Percentiles rank a stretch among this genome's conserved stretches.
Conservation (phyloP, 1,140 invertebrate genomes). For the Drosophila bipectinata region DNA sequence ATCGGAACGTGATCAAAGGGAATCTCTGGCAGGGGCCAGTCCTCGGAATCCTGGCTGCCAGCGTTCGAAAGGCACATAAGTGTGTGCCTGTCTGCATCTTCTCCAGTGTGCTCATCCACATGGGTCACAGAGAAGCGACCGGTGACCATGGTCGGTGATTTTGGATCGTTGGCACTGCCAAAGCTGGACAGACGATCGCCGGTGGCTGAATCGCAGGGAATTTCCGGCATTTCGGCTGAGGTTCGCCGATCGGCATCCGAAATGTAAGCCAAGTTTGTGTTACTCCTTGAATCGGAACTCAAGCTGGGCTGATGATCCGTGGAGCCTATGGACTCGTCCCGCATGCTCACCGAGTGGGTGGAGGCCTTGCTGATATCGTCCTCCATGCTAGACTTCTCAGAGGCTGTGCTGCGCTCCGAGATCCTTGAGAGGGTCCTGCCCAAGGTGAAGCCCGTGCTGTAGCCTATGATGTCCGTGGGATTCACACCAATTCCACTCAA, state of each 20-base stretch:
- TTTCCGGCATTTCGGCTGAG: constrained; percentile 92
- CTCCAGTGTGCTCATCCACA: constrained; percentile 70
- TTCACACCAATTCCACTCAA: constrained; percentile 85
- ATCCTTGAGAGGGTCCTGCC: constrained; percentile 92
- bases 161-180: constrained; percentile 84
- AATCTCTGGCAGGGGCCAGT: constrained; percentile 89
- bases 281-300: constrained; percentile 91
- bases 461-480: constrained; percentile 88
- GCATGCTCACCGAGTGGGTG: constrained; percentile 90
- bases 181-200: constrained; percentile 76
- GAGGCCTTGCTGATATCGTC: constrained; percentile 94
- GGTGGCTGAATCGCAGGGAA: constrained; percentile 89
- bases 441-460: constrained; percentile 88
- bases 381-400: constrained; percentile 91
- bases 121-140: constrained; percentile 82
- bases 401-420: constrained; percentile 93
- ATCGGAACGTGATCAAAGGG: constrained; percentile 84
- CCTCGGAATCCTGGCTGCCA: constrained; percentile 88
- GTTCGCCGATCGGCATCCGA: constrained; percentile 91
- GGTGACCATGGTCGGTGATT: constrained; percentile 84
- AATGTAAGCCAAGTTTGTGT: constrained; percentile 88
- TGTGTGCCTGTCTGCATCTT: constrained; percentile 71
- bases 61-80: constrained; percentile 82
- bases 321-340: constrained; percentile 92
- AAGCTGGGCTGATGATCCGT: constrained; percentile 93